Base-by-base conservation (phyloP, 2,888 invertebrate genomes). In the Drosophila pseudotakahashii region DNA sequence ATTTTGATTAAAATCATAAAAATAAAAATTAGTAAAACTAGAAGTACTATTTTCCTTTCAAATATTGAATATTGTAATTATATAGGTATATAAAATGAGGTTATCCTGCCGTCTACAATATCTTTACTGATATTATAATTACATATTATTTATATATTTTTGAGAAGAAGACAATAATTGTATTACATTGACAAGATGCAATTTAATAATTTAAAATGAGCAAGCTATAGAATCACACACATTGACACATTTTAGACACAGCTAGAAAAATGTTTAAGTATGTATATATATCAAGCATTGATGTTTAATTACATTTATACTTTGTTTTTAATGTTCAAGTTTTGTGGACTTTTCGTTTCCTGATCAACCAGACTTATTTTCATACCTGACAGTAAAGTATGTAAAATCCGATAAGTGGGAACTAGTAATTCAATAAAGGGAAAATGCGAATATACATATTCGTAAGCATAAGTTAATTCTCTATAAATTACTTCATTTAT, bases 141-240 rank as follows among this genome's bases (percentile, higher is more conserved):
- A 26, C 26, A 26, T 26, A 6, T 26, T 26, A 26, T 26, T 26
- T 6, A 6, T 26, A 26, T 26, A 26, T 26, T 26, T 26, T 6
- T 26, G 26, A 6, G 26, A 26, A 5, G 5, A 26, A 26, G 26
- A 26, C 32, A 11, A 34, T 11, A 10, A 34, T 34, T 34, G 10
- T 34, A 34, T 34, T 34, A 34, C 39, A 39, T 39, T 39, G n/a
- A 14, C 39, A 39, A 39, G 14, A 39, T 37, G n/a, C 39, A 39
- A 14, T 14, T 39, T 39, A 39, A 14, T 7, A 14, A 39, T 14
- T 14, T 3, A 9, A 14, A 9, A 14, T 39, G 14, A 39, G 39
- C 39, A 39, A 39, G n/a, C 14, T 39, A 2, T 3, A 39, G 9
- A 39, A 39, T 7, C 39, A 39, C 14, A 39, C 3, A 39, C 39